Base-by-base conservation (phyloP, 2,888 invertebrate species). In the Megastigmus dorsalis region DNA sequence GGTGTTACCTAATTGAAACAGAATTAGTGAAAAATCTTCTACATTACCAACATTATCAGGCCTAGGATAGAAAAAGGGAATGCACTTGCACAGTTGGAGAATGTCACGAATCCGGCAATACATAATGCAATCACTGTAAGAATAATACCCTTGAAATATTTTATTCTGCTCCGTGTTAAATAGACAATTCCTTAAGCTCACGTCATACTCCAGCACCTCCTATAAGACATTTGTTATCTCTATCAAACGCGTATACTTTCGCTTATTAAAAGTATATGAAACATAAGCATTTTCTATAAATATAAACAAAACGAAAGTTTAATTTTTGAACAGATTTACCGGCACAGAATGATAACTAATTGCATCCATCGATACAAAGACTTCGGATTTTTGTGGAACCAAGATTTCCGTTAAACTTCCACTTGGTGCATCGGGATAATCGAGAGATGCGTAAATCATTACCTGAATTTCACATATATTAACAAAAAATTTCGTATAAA, bases 91-190 rank as follows among this genome's bases (percentile, higher is more conserved):
- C 3, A 89, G 88, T 0, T 88, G 85, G 0, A 89, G 78, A 10
- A 91, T 87, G 78, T 91, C 91, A 43, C 85, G 82, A 85, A 91
- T 89, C 57, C 91, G 89, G 78, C 92, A 92, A 79, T 90, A 90
- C 68, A 91, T 85, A 80, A 91, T 88, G 81, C 92, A 92, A 79
- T 92, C 91, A 79, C 91, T 91, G 81, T 90, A 89, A 0, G 91
- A 91, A 82, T 92, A 92, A 79, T 89, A 89, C 1, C 80, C 82
- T 4, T 72, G 77, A 45, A 80, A 83, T 54, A 70, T 74, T 18
- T 74, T 69, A 0, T 76, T 63, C 15, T 50, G 36, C 62, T 84
- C 83, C 0, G 63, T 74, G 13, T 75, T 78, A 63, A 83, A 84
- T 52, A 80, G 70, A 55, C 82, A 82, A 30, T 76, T 50, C 7